Evolutionary conservation across 2,888 invertebrate species (phyloP), one percentile per base, ranked within the genome.

Genomic region (Cheilosia vernalis): DNA sequence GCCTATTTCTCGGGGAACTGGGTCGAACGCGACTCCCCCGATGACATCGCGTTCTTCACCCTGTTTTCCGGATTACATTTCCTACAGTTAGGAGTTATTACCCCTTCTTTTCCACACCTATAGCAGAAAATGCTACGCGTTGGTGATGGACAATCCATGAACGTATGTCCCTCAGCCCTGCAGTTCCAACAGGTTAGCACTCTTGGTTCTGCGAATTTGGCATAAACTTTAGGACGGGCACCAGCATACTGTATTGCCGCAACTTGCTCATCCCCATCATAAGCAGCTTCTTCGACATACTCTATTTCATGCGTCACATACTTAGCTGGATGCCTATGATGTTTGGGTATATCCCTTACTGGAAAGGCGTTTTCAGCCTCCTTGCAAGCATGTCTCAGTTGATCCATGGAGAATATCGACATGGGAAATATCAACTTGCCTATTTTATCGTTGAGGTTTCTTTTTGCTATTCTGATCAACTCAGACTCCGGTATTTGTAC

Each of bases 1-100:
- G 4, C 3, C 13, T 21, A 17, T 13, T 58, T 37, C 33, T 15
- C 6, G 33, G 9, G 58, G 49, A 19, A 58, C 17, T 58, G 47
- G 0, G 56, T 70, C 10, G 58, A 58, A 70, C 58, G 44, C 24
- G 58, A 37, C 13, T 58, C 58, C 56, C 58, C 58, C 56, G 13
- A 9, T 3, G 17, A 6, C 21, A 7, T 37, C 47, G 13, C 58
- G 58, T 58, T 70, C 69, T 19, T n/a, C 9, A 13, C 1, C 3
- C 33, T 13, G 69, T 70, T 70, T 70, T 58, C 49, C 37, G 49
- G 42, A 17, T 19, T 13, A 10, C 56, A 33, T 10, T 17, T 30
- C 1, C 13, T 3, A 27, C 70, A 60, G n/a, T 40, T 51, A 0
- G 70, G 58, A 3, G 69, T 56, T 7, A 69, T 58, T 1, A 58